These are phyloP conservation scores for Oreochromis spilurus DNA, from an alignment of 2,113 vertebrate genomes.

Conservation along the genomic window DNA sequence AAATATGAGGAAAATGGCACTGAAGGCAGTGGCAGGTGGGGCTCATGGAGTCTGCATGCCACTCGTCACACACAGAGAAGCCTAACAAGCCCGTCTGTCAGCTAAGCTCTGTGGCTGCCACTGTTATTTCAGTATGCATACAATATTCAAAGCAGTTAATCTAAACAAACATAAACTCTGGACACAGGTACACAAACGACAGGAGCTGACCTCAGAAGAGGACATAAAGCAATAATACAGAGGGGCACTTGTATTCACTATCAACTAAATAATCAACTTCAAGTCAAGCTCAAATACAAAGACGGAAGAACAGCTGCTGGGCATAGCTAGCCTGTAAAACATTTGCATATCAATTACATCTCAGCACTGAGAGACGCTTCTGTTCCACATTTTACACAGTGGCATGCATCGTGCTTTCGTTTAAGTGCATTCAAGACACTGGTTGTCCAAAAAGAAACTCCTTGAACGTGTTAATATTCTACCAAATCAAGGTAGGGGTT, in stretches of 20 bases:
- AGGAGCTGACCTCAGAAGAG: neutral
- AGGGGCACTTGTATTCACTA: neutral
- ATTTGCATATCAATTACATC: slow-evolving; percentile 32
- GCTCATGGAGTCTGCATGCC: slow-evolving; percentile 19
- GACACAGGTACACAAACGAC: neutral
- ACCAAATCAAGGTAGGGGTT: neutral
- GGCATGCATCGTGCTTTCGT: neutral
- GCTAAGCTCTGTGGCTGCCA: neutral
- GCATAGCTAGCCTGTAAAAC: neutral
- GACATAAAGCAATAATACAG: neutral
- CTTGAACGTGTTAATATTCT: neutral
- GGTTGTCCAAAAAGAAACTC: neutral
- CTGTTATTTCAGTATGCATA: neutral
- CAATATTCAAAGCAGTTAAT: neutral
- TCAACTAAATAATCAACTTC: slow-evolving; percentile 1
- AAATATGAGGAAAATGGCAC: neutral
- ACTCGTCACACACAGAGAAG: slow-evolving; percentile 22
- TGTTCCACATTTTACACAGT: neutral
- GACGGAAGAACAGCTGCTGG: slow-evolving; percentile 7
- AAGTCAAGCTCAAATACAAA: slow-evolving; percentile 7
- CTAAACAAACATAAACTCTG: neutral
- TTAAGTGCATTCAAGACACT: neutral
- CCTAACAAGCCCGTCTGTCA: slow-evolving; percentile 34
- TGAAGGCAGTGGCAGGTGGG: slow-evolving; percentile 4
- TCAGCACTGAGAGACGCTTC: neutral